Evolutionary conservation across 2,113 vertebrate genomes (phyloP).

Genomic region (Pachyramphus minor): DNA sequence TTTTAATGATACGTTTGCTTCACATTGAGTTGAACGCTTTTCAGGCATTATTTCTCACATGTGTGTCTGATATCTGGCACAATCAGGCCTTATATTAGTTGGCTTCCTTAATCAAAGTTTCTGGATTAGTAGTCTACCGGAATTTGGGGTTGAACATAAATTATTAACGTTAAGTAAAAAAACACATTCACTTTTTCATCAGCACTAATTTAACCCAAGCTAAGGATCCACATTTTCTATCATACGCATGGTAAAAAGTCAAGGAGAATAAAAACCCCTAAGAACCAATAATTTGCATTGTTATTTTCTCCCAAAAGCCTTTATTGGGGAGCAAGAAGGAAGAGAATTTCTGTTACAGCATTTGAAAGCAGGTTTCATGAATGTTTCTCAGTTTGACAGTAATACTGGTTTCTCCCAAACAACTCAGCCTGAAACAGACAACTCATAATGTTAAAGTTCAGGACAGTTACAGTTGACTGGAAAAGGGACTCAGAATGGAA

Average conservation of each 20-base stretch:
- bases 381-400: background rate
- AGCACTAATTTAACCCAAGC: background rate
- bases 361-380: background rate
- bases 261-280: background rate
- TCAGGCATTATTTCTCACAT: background rate
- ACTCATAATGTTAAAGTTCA: conserved; percentile 12
- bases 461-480: conserved; percentile 12
- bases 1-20: background rate
- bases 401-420: background rate
- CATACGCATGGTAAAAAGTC: background rate
- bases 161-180: background rate
- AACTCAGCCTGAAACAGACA: conserved; percentile 26
- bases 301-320: background rate
- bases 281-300: background rate
- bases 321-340: background rate
- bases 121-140: background rate
- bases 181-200: background rate
- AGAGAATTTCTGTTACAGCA: background rate
- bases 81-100: background rate
- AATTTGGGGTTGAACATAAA: background rate
- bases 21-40: background rate
- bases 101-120: background rate
- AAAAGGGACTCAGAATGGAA: conserved; percentile 25
- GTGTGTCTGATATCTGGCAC: background rate
- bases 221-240: background rate